Evolutionary conservation across 1,140 invertebrate genomes (phyloP).

Genomic region (Nylanderia fulva): DNA sequence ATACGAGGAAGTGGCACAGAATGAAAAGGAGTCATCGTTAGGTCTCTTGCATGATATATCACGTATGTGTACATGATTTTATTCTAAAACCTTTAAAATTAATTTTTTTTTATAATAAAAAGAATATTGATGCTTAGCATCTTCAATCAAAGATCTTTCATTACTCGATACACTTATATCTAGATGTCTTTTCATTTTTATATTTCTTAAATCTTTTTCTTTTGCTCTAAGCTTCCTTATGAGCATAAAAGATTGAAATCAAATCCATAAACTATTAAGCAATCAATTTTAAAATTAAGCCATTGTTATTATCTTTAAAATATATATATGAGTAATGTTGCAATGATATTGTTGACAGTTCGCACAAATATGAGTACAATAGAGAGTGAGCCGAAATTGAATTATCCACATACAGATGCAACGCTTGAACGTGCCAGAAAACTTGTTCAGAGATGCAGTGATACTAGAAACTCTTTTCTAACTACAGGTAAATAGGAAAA

Average conservation of each 20-base stretch:
- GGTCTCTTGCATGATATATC: slow-evolving; percentile 78
- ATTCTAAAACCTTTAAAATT: neutral
- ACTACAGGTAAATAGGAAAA: slow-evolving; percentile 43
- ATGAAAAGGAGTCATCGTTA: slow-evolving; percentile 70
- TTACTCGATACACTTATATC: too few relatives aligned
- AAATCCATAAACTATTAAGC: too few relatives aligned
- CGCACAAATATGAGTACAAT: slow-evolving; percentile 49
- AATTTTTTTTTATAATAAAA: too few relatives aligned
- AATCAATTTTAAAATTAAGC: too few relatives aligned
- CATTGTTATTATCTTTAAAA: neutral
- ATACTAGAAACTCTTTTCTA: slow-evolving; percentile 20
- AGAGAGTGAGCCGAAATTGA: slow-evolving; percentile 50
- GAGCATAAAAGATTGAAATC: too few relatives aligned
- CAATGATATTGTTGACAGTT: slow-evolving; percentile 34
- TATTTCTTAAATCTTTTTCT: too few relatives aligned
- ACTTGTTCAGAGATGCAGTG: slow-evolving; percentile 76
- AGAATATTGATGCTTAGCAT: neutral
- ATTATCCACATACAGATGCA: slow-evolving; percentile 52
- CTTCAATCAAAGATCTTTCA: neutral
- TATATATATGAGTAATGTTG: neutral
- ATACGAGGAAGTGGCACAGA: too few relatives aligned
- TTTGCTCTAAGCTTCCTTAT: too few relatives aligned
- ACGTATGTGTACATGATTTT: slow-evolving; percentile 70
- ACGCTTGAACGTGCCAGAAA: slow-evolving; percentile 77
- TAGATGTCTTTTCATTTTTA: too few relatives aligned